Evolutionary conservation across 2,797 vertebrate genomes (phyloP).

Genomic region (Lagocephalus sceleratus): DNA sequence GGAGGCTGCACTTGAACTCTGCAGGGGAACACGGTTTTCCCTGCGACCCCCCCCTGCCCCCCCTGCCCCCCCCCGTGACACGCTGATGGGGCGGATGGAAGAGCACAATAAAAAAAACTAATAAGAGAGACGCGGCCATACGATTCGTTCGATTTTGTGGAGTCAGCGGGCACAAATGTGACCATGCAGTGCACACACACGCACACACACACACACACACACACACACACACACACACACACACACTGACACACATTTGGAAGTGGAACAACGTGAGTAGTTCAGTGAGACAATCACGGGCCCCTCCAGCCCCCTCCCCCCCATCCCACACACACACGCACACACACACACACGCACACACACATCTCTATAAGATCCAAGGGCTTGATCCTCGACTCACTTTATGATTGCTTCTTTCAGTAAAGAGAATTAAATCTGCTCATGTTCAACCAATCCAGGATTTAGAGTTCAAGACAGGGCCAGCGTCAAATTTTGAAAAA

Average conservation of each 20-base stretch:
- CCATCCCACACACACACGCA: no score
- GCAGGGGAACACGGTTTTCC: conserved; percentile 20
- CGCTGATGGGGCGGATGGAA: neutral
- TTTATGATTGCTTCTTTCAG: conserved; percentile 65
- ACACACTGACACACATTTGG: neutral
- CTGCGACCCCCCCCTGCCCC: neutral
- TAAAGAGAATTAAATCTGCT: conserved; percentile 69
- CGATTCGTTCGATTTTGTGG: neutral
- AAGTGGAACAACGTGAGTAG: neutral
- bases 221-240: neutral
- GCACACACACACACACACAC: neutral
- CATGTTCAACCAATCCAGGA: conserved; percentile 49
- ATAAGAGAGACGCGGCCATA: no score
- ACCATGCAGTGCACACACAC: no score
- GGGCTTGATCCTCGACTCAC: conserved; percentile 59
- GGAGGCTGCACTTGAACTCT: conserved; percentile 8
- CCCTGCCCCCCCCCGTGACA: conserved; percentile 6
- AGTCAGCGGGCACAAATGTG: neutral
- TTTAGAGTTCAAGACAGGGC: conserved; percentile 50
- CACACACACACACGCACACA: no score
- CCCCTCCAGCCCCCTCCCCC: conserved; percentile 14
- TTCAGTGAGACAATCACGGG: conserved; percentile 8
- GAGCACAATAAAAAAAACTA: no score
- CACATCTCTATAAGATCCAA: no score
- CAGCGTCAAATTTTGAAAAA: conserved; percentile 18